These are phyloP conservation scores for Spheniscus mendiculus DNA, from an alignment of 2,113 vertebrate species.

Conservation along the genomic window DNA sequence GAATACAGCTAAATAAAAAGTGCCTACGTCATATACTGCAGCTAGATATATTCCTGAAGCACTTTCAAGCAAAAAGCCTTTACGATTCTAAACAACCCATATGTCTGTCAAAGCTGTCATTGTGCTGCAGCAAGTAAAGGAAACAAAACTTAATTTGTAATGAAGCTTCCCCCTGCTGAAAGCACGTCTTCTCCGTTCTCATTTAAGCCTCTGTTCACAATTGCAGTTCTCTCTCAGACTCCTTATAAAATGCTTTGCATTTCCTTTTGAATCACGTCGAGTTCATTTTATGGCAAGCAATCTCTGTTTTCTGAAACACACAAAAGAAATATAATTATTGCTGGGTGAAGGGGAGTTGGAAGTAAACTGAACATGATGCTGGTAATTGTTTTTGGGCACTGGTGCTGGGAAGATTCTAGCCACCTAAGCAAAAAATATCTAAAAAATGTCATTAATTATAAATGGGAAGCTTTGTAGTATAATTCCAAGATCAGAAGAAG, in stretches of 20 bases:
- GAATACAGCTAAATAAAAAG: constrained; percentile 63
- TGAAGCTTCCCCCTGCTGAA: constrained; percentile 55
- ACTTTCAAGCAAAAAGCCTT: constrained; percentile 65
- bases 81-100: constrained; percentile 65
- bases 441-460: constrained; percentile 10
- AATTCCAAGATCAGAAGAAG: neutral
- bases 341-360: neutral
- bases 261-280: constrained; percentile 6
- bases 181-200: constrained; percentile 42
- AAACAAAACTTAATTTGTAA: constrained; percentile 70
- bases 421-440: neutral
- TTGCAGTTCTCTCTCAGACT: neutral
- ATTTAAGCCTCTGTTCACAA: constrained; percentile 31
- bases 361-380: neutral
- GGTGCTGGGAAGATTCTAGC: neutral
- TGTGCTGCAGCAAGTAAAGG: constrained; percentile 60
- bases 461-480: neutral
- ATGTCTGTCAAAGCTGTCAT: constrained; percentile 73
- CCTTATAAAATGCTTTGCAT: constrained; percentile 10
- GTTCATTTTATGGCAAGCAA: constrained; percentile 47
- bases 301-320: constrained; percentile 28
- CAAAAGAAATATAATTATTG: constrained; percentile 47
- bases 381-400: neutral
- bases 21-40: constrained; percentile 34
- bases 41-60: constrained; percentile 52